Evolutionary conservation across 2,113 vertebrate species (phyloP), one percentile per base, ranked within the genome.

Genomic region (Xyrauchen texanus): DNA sequence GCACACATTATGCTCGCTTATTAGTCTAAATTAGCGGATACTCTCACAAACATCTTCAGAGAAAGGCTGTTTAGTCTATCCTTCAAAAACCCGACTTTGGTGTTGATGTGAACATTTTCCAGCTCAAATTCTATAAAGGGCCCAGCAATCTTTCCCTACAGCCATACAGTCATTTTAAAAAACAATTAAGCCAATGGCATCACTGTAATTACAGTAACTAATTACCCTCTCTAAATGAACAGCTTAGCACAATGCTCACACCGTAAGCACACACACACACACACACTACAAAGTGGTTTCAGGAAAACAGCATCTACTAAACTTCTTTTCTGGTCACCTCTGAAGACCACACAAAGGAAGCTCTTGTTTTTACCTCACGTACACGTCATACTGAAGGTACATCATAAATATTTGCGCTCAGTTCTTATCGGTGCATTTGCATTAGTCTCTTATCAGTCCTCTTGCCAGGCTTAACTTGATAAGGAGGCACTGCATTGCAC

Each of bases 121-220:
- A 88, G 64, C 51, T 91, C 68, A 94, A 95, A 94, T 94, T 93
- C 94, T 93, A 94, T 93, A 94, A 81, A 76, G 94, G 94, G 93
- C 93, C 92, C 92, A 91, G 94, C 94, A 95, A 95, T 95, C 94
- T 95, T 95, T 94, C 95, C 94, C 93, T 92, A 94, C 94, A 95
- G 93, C 86, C 93, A 92, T 92, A 95, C 93, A 94, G 93, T 95
- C 93, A 93, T 93, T 94, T 94, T 95, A 65, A 95, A 95, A 96
- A 95, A 95, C 94, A 95, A 95, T 96, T 95, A 95, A 95, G 94
- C 92, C 95, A 95, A 92, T 95, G 93, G 94, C 95, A 95, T 95
- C 94, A 93, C 92, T 93, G 94, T 95, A 95, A 96, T 95, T 95
- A 95, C 94, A 94, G 93, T 94, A 94, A 95, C 94, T 96, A 96